phyloP scores from a whole-genome alignment of 2,888 invertebrate species.

The Petrolisthes manimaculis region DNA sequence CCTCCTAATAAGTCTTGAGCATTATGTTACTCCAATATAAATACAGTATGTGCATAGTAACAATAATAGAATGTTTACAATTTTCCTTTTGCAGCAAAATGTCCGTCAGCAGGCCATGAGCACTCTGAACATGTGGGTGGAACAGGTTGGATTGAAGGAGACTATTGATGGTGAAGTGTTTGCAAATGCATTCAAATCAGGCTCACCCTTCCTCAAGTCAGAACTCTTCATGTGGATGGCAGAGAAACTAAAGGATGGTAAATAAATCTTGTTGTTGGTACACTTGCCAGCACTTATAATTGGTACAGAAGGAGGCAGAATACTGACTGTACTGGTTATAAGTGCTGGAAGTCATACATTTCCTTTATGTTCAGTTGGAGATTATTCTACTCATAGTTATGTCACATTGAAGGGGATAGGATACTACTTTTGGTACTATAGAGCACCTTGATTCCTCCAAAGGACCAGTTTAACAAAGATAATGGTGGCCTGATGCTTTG shows the following conservation, averaged over 20 bases:
- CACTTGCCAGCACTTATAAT: no score
- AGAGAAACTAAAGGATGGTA: constrained; percentile 79
- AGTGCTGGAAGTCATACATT: not conserved
- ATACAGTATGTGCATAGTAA: not conserved
- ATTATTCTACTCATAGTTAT: no score
- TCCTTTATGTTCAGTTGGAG: no score
- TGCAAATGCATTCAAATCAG: constrained; percentile 85
- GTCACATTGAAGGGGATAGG: no score
- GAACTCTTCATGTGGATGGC: constrained; percentile 90
- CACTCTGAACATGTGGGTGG: constrained; percentile 89
- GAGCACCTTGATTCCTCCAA: no score
- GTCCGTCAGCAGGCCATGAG: constrained; percentile 84
- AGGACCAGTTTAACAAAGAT: no score
- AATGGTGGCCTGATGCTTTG: no score
- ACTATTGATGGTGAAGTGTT: constrained; percentile 92
- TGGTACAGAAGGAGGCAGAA: not conserved
- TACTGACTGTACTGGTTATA: not conserved
- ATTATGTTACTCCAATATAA: no score
- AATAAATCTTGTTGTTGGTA: no score
- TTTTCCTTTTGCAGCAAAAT: constrained; percentile 71
- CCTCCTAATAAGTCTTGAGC: no score
- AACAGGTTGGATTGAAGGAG: constrained; percentile 81
- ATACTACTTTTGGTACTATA: no score
- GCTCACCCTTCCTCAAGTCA: constrained; percentile 84
- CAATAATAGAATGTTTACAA: not conserved